These are phyloP conservation scores for Hapalemur alaotrensis DNA, from an alignment of 2,797 vertebrate genomes.

Conservation along the genomic window DNA sequence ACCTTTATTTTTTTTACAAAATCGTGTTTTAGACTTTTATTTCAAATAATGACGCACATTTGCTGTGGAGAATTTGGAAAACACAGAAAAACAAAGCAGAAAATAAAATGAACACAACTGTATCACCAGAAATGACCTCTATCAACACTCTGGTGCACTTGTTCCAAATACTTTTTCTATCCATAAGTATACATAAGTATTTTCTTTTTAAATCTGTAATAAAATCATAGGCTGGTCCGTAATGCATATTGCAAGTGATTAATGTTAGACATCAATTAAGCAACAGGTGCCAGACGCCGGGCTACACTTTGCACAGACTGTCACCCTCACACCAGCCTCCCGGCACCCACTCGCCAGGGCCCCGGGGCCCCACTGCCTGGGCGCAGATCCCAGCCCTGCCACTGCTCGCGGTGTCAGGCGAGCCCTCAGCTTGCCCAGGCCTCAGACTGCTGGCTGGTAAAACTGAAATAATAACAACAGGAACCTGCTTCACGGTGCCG, in stretches of 20 bases:
- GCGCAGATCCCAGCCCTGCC: neutral
- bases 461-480: accelerated
- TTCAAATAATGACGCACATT: neutral
- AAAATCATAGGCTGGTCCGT: neutral
- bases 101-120: neutral
- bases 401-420: neutral
- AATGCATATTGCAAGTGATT: neutral
- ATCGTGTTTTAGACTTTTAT: neutral
- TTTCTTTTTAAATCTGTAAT: neutral
- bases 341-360: neutral
- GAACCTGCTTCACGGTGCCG: neutral
- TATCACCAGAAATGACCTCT: neutral
- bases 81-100: neutral
- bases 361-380: neutral
- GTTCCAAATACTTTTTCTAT: neutral
- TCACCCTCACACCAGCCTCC: neutral
- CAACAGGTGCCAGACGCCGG: neutral
- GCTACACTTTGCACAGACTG: neutral
- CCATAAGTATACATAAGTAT: neutral
- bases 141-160: neutral
- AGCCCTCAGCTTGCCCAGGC: neutral
- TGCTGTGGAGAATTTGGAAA: neutral
- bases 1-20: neutral
- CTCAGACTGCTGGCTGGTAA: neutral
- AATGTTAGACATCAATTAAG: neutral